Evolutionary conservation across 2,888 invertebrate species (phyloP), one percentile per base, ranked within the genome.

Genomic region (Sesia apiformis): DNA sequence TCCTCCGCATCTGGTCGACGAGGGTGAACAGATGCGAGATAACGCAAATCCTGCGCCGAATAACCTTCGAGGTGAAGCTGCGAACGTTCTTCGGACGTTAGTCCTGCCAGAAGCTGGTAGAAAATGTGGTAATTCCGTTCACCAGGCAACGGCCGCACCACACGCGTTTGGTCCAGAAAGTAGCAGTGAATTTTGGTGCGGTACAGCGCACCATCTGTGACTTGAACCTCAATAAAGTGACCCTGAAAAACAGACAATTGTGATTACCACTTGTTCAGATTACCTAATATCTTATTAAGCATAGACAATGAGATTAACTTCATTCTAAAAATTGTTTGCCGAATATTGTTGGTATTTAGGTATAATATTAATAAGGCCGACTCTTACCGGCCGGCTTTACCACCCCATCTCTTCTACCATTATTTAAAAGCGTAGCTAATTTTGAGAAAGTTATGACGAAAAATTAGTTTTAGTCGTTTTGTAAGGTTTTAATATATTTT

Each of bases 61-160:
- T 96, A 96, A 4, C 96, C 96, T 70, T 96, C 96, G 60, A 98
- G 90, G 76, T 97, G 96, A 40, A 98, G 91, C 84, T 96, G 96
- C 23, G 93, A 92, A 78, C 65, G 94, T 93, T 98, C 98, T 64
- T 98, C 97, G 54, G 93, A 88, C 50, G 94, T 93, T 39, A 98
- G 91, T 0, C 98, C 98, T 23, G 97, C 97, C 67, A 98, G 90
- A 84, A 98, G 94, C 90, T 98, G 97, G 89, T 98, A 98, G 90
- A 98, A 98, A 70, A 98, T 97, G 81, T 98, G 97, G 84, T 97
- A 98, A 89, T 98, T 98, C 78, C 97, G 96, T 86, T 98, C 98
- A 72, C 94, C 94, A 8, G 94, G 92, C 66, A 96, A 90, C 38
- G 96, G 96, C 43, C 94, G 92, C 63, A 97, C 96, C 54, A 98